Conservation (phyloP, 1,140 invertebrate genomes). For the Rhopalosiphum padi region DNA sequence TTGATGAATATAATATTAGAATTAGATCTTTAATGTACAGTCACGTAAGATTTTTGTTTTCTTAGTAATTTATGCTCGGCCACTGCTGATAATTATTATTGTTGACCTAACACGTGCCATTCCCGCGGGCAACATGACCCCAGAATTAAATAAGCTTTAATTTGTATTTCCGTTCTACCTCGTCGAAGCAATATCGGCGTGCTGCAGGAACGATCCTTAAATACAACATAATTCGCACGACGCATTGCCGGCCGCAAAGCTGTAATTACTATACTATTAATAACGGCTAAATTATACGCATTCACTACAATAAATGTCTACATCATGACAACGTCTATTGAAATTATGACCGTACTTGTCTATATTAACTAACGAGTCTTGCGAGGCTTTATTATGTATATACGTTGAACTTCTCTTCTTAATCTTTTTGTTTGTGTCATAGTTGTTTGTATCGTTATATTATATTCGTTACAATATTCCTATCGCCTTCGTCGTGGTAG, state of each 20-base stretch:
- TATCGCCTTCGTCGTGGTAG: background rate
- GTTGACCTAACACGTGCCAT: background rate
- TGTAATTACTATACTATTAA: background rate
- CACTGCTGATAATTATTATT: background rate
- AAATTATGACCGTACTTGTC: background rate
- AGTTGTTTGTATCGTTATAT: too few relatives aligned
- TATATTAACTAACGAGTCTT: background rate
- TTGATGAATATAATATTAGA: background rate
- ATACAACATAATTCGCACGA: background rate
- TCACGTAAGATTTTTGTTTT: background rate
- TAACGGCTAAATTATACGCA: background rate
- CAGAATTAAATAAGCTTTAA: conserved; percentile 18
- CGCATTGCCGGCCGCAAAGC: background rate
- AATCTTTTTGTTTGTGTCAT: background rate
- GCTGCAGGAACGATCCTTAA: background rate
- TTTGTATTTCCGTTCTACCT: conserved; percentile 9
- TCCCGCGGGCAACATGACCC: background rate
- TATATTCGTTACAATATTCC: background rate
- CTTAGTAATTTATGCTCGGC: background rate
- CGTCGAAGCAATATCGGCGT: background rate
- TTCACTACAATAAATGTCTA: background rate
- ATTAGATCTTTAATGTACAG: background rate
- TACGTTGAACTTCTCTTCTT: background rate
- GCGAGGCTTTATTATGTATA: background rate
- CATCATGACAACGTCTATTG: background rate